Conservation (phyloP, 2,888 invertebrate species). For the Xanthia togata region DNA sequence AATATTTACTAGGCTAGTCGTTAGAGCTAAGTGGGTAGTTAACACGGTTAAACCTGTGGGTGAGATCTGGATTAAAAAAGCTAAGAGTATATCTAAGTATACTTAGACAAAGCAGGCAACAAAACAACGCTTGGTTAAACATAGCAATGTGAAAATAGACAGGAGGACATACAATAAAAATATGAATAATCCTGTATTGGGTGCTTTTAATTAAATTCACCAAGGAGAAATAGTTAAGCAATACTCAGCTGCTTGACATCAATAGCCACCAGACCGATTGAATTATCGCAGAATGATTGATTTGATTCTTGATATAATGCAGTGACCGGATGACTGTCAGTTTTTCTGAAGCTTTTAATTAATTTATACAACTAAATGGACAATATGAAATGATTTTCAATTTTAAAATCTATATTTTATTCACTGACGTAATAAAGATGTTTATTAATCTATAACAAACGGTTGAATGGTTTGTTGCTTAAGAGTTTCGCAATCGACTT, state of each 20-base stretch:
- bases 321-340: slow-evolving; percentile 32
- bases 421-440: slow-evolving; percentile 15
- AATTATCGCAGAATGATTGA: slow-evolving; percentile 42
- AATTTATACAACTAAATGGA: slow-evolving; percentile 25
- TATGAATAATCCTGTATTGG: background rate
- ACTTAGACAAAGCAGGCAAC: background rate
- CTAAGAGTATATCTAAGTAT: background rate
- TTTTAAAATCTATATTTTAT: slow-evolving; percentile 32
- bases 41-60: slow-evolving; percentile 38
- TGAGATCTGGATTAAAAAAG: slow-evolving; percentile 20
- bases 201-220: background rate
- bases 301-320: slow-evolving; percentile 37
- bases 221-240: slow-evolving; percentile 20
- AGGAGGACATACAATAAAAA: background rate
- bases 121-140: background rate
- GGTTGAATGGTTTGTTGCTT: background rate
- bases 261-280: slow-evolving; percentile 42
- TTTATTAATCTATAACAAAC: slow-evolving; percentile 8
- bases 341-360: slow-evolving; percentile 26
- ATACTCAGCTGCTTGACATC: slow-evolving; percentile 34
- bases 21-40: slow-evolving; percentile 49
- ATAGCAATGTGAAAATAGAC: background rate
- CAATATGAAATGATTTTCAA: slow-evolving; percentile 26
- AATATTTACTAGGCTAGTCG: slow-evolving; percentile 44
- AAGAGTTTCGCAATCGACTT: slow-evolving; percentile 6